Evolutionary conservation across 2,113 vertebrate species (phyloP), one percentile per base, ranked within the genome.

Genomic region (Ochotona princeps): DNA sequence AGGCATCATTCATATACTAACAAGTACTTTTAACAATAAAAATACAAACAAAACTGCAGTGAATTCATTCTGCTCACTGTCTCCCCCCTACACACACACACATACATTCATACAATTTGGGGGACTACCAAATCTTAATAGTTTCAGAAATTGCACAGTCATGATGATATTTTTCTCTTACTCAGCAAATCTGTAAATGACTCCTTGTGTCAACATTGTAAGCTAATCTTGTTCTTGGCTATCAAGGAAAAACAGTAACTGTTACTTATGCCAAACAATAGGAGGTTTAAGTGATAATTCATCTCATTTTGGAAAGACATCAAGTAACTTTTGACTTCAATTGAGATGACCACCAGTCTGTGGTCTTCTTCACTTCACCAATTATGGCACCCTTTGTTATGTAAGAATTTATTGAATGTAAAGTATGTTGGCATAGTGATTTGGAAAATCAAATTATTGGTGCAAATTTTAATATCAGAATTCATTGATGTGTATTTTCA

Each of bases 1-100:
- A 84, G 30, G 13, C 25, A 60, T 49, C 28, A 81, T 83, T 94
- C 61, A 67, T 66, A 86, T 89, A 61, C 81, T 83, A 82, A 92
- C 89, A 17, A 82, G 8, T 32, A 60, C 28, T 66, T 32, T 47
- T 91, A 82, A n/a, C 73, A 90, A 47, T 87, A 54, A 81, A 92
- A 69, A 28, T 47, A 8, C 49, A 47, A 89, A 63, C 4, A 86
- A 60, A 93, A 38, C 12, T 13, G 21, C 63, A 54, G 14, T 38
- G 44, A 49, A 72, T 78, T 69, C 51, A 44, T 75, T 30, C 35
- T 28, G 11, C 30, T 35, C 8, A 14, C 49, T 44, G 38, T 44
- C 13, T 74, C 28, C 12, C 13, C 8, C 18, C 10, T 1, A 9
- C 47, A 17, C 61, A 57, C 13, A 13, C 25, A 26, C 61, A 47